Base-by-base conservation (phyloP, 2,797 vertebrate species). In the Botia almorhae region DNA sequence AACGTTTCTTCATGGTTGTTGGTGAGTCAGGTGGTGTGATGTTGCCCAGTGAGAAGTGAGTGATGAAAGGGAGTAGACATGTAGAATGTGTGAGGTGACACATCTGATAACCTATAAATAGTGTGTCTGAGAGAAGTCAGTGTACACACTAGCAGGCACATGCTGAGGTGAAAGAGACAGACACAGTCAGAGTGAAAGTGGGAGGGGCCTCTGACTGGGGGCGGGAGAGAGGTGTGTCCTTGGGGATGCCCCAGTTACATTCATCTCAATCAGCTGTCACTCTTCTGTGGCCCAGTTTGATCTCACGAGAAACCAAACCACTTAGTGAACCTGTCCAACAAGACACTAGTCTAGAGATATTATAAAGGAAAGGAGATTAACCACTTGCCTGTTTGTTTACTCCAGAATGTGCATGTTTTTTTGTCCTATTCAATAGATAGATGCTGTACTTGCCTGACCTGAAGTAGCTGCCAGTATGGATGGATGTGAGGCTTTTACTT, bases 31-130 rank as follows among this genome's bases (percentile, higher is more conserved):
- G 33, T 58, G 21, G 39, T 16, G 43, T 76, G 53, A 82, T 83
- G 5, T 53, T 76, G 72, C 16, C 74, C 67, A 19, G 61, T 68
- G 69, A 81, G 78, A 81, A 80, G 71, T 51, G 71, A 81, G 81
- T 83, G 86, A 85, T 84, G 81, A 86, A 80, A 84, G 78, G 70
- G 71, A 84, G 76, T 74, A 69, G 70, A 80, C 17, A 61, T 85
- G 76, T 68, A 82, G 77, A 86, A 83, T 79, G 81, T 80, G 71
- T 81, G 74, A 81, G 63, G 74, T 78, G 78, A 81, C 76, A 82
- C 67, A 79, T 85, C 78, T 80, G 77, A 81, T 81, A 87, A 81
- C 82, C 79, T 85, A 82, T 85, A 87, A 85, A 84, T 85, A 86
- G 81, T 65, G 79, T 13, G 70, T 50, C 61, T 78, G 76, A 78